Base-by-base conservation (phyloP, 2,113 vertebrate genomes). In the Sceloporus undulatus region DNA sequence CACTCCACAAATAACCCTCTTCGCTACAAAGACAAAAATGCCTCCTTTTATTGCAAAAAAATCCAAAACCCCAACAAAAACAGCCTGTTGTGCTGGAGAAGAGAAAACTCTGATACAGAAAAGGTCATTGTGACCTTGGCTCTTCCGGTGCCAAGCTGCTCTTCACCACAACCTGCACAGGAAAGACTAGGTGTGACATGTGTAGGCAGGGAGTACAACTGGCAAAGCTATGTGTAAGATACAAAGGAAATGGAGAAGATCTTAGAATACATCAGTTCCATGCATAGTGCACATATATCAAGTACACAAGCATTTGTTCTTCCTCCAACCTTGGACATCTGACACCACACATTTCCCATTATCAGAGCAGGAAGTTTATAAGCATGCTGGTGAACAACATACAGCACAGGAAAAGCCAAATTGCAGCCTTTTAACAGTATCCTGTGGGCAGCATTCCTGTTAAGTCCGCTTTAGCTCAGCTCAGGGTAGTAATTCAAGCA, bases 271-370 rank as follows among this genome's bases (percentile, higher is more conserved):
- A 65, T 8, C 59, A 56, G 65, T 38, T 13, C 52, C 4, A 29
- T 34, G 62, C 34, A 86, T 5, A 25, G 29, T 7, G 2, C 71
- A 85, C 9, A 29, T 70, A 56, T 29, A 56, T 9, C 42, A 65
- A 34, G 21, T 59, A 42, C 25, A 11, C 25, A 90, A n/a, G 66
- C 34, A 56, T 71, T 76, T 11, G 38, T 62, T 42, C 84, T 34
- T 71, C 11, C 38, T 59, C 88, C 38, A 79, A 52, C 52, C 52
- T 34, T 85, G 87, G n/a, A 73, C 83, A 76, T 79, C 25, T 79
- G 83, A 85, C 56, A 76, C 78, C 59, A 75, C n/a, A n/a, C 38
- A 75, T 68, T 76, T 77, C 62, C 79, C 25, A 56, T 70, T 70
- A 56, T 40, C 71, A 56, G 71, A 89, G 84, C 14, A 79, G 66